phyloP scores from a whole-genome alignment of 1,140 invertebrate species.

The Trachelipus rathkii region DNA sequence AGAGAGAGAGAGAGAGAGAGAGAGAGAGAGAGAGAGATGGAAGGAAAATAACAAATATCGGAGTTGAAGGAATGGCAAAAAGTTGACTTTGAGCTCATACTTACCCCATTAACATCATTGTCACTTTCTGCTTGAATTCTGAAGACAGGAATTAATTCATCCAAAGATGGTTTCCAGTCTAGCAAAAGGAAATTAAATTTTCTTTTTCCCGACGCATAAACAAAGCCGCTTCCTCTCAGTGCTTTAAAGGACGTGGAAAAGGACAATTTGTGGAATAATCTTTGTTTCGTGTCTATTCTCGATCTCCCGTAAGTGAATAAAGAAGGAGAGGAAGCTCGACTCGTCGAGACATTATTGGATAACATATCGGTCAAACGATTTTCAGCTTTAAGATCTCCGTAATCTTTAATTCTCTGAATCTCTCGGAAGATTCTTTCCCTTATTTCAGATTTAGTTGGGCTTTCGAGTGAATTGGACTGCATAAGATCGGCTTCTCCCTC shows the following conservation, averaged over 20 bases:
- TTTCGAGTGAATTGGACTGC: no score
- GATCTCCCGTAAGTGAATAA: not conserved
- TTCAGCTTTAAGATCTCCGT: not conserved
- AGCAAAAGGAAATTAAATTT: constrained; percentile 24
- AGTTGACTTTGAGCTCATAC: not conserved
- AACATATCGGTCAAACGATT: not conserved
- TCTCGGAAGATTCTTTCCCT: not conserved
- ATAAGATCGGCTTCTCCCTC: no score
- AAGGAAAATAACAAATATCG: no score
- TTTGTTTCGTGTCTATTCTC: not conserved
- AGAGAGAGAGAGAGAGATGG: no score
- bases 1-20: no score
- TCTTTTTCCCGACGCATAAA: constrained; percentile 18
- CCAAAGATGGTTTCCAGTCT: constrained; percentile 23
- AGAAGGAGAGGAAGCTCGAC: not conserved
- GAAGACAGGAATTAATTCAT: constrained; percentile 16
- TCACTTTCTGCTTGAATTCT: constrained; percentile 9
- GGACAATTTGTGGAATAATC: not conserved
- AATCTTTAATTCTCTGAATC: not conserved
- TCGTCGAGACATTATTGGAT: not conserved
- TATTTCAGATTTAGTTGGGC: no score
- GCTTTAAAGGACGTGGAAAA: constrained; percentile 20
- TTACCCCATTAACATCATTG: constrained; percentile 14
- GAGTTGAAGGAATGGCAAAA: no score
- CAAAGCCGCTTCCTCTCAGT: constrained; percentile 14